Base-by-base conservation (phyloP, 2,888 invertebrate genomes). In the Papilio protenor region DNA sequence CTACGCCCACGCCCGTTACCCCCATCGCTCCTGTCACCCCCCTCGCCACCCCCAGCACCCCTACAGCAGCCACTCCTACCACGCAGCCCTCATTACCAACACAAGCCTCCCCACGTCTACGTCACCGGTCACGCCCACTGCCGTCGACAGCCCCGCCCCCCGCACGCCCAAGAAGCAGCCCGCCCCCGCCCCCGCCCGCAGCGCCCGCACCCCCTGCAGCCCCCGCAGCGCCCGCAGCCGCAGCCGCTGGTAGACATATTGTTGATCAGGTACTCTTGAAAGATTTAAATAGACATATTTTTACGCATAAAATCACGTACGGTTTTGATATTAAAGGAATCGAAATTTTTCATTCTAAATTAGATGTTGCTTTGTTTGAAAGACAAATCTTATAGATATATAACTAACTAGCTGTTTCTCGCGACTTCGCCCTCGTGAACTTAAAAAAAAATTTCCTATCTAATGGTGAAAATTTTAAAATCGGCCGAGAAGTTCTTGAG, bases 141-240 rank as follows among this genome's bases (percentile, higher is more conserved):
- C 83, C 77, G 73, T 80, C 76, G 79, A 55, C 78, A 73, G 70
- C 77, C 77, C 47, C 73, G 75, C 79, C 79, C 81, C 80, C 78
- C 78, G 82, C 81, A 82, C 80, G 75, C 84, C 82, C 81, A 82
- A 82, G 61, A 87, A 87, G 83, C 86, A 83, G 79, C 96, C 96
- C 80, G 97, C 27, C 97, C 97, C 97, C 97, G 33, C 96, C 96
- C 74, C 97, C 97, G 40, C 95, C 95, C 40, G 86, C 82, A 74
- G 83, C 85, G 47, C 81, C 83, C 80, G 83, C 85, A 81, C 12
- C 47, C 47, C 47, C 47, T 12, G 47, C 47, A 8, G 47, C 47
- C 47, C 27, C 27, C 27, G 27, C 27, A 27, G 27, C 97, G 40
- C 95, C 95, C 45, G 86, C 82, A 74, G 83, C 85, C 49, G 81